Conservation (phyloP, 1,140 invertebrate species). For the Venturia canescens region DNA sequence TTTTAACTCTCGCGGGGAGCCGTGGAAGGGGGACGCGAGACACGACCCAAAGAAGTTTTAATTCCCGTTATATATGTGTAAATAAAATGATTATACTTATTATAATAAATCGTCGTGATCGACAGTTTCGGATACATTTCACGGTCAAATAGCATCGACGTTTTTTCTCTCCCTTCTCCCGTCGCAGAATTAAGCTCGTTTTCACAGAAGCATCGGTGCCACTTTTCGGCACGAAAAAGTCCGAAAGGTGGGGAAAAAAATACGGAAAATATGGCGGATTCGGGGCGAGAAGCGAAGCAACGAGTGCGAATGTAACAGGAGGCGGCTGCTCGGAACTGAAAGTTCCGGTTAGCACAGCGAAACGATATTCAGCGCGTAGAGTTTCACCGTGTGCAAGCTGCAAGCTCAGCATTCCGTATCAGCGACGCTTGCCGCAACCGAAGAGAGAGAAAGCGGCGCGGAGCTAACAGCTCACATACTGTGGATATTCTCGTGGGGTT, state of each 20-base stretch:
- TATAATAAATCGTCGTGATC: constrained; percentile 71
- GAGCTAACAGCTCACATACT: not conserved
- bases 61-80: constrained; percentile 70
- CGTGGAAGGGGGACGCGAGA: constrained; percentile 32
- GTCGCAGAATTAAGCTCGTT: not conserved
- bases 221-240: constrained; percentile 23
- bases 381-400: constrained; percentile 61
- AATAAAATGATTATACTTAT: constrained; percentile 74
- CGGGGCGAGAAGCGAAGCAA: constrained; percentile 18
- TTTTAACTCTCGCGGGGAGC: too few species aligned
- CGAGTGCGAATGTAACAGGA: constrained; percentile 33
- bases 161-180: constrained; percentile 19
- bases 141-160: constrained; percentile 16
- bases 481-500: not conserved
- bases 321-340: constrained; percentile 50
- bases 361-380: constrained; percentile 51
- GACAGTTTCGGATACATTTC: constrained; percentile 64
- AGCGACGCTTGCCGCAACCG: constrained; percentile 44
- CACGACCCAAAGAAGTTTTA: constrained; percentile 57
- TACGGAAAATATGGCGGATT: constrained; percentile 22
- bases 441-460: not conserved
- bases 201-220: too few species aligned
- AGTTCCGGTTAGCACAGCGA: constrained; percentile 59
- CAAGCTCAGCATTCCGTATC: constrained; percentile 61
- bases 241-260: not conserved